Evolutionary conservation across 2,888 invertebrate species (phyloP).

Genomic region (Euzophera pinguis): DNA sequence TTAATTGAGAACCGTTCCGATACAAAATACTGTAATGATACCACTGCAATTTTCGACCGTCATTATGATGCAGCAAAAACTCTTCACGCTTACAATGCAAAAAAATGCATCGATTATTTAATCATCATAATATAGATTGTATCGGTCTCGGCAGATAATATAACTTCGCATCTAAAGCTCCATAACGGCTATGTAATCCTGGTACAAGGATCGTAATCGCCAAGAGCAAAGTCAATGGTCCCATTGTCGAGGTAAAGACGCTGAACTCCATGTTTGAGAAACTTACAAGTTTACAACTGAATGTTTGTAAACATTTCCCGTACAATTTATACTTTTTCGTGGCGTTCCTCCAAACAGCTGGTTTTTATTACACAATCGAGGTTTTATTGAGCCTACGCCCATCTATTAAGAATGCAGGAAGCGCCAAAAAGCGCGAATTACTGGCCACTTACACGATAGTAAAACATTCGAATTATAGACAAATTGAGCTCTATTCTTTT

Average conservation of each 20-base stretch:
- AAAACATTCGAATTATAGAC: neutral
- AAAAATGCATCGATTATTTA: conserved; percentile 59
- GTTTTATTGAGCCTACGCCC: conserved; percentile 47
- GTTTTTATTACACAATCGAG: conserved; percentile 56
- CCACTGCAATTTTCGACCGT: conserved; percentile 58
- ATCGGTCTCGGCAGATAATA: conserved; percentile 40
- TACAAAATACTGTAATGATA: conserved; percentile 47
- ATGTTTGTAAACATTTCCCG: conserved; percentile 64
- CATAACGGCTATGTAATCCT: conserved; percentile 26
- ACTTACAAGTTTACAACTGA: conserved; percentile 31
- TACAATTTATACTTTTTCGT: conserved; percentile 52
- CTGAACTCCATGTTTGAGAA: conserved; percentile 33
- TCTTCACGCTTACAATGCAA: conserved; percentile 49
- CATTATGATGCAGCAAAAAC: conserved; percentile 71
- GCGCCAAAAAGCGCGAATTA: conserved; percentile 31
- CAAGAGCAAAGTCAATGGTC: conserved; percentile 40
- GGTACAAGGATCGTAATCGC: conserved; percentile 30
- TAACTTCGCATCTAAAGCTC: conserved; percentile 33
- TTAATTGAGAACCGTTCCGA: conserved; percentile 63
- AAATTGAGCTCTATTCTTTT: no score
- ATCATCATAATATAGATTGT: conserved; percentile 45
- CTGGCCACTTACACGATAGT: neutral
- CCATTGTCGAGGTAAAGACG: conserved; percentile 34
- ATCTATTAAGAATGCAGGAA: conserved; percentile 48
- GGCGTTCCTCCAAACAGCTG: conserved; percentile 54